A percentile compares a stretch with the other conserved stretches of the same genome.
phyloP scores from a whole-genome alignment of 30 jellyfish, hydroid and myxozoan genomes.

The Morbakka virulenta region DNA sequence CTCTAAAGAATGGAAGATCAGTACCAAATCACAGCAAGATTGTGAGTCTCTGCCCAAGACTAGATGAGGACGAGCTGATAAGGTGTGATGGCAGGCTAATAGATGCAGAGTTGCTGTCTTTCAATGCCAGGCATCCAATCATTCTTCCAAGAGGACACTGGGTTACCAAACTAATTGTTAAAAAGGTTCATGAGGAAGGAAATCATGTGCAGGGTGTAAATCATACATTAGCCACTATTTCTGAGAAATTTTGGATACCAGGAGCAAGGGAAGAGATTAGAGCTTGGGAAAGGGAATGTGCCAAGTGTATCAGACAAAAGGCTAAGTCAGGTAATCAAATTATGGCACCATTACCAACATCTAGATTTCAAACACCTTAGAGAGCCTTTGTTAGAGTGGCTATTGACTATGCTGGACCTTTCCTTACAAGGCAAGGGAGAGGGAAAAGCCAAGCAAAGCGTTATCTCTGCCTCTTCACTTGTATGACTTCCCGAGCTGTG shows the following conservation, averaged over 20 bases:
- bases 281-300: conserved; percentile 10
- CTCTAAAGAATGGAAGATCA: conserved; percentile 1
- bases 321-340: conserved; percentile 22
- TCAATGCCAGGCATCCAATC: conserved; percentile 28
- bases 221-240: neutral
- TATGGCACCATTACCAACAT: conserved; percentile 35
- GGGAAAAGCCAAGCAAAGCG: conserved; percentile 3
- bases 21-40: conserved; percentile 5
- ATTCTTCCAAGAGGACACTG: too few relatives aligned
- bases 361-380: neutral
- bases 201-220: neutral
- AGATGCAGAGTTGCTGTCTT: conserved; percentile 36
- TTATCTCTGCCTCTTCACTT: conserved; percentile 23
- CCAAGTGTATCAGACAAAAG: conserved; percentile 12
- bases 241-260: too few relatives aligned
- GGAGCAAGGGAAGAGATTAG: conserved; percentile 22
- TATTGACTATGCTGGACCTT: conserved; percentile 8
- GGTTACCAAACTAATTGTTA: conserved; percentile 11
- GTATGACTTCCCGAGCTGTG: conserved; percentile 36
- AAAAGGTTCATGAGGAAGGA: too few relatives aligned
- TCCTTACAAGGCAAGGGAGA: conserved; percentile 33
- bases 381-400: conserved; percentile 1
- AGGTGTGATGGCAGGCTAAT: conserved; percentile 48
- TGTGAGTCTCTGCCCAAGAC: neutral
- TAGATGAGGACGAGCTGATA: conserved; percentile 46